phyloP scores from a whole-genome alignment of 2,113 vertebrate species.

The Siphamia tubifer region DNA sequence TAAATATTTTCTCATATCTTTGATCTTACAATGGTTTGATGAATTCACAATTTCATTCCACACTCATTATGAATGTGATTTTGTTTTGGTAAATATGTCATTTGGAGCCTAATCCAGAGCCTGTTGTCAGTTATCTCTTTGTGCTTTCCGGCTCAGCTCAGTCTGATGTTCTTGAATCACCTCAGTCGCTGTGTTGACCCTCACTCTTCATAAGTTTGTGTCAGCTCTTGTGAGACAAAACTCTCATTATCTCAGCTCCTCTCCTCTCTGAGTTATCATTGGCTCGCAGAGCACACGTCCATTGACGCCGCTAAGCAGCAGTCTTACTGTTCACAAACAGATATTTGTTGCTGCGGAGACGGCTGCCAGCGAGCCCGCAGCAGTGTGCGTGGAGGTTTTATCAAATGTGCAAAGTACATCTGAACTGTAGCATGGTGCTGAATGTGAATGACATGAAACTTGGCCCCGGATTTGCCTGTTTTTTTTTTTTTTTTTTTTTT shows the following conservation, averaged over 20 bases:
- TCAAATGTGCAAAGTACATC: slow-evolving; percentile 44
- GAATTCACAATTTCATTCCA: too few species aligned
- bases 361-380: slow-evolving; percentile 36
- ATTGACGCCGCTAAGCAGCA: slow-evolving; percentile 60
- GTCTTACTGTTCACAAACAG: slow-evolving; percentile 62
- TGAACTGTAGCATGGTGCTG: slow-evolving; percentile 37
- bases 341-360: slow-evolving; percentile 67
- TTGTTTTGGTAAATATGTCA: background rate
- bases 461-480: slow-evolving; percentile 21
- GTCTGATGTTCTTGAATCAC: slow-evolving; percentile 20
- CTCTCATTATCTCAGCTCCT: slow-evolving; percentile 52
- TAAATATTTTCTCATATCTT: too few species aligned
- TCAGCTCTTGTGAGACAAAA: slow-evolving; percentile 56
- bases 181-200: slow-evolving; percentile 42
- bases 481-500: too few species aligned
- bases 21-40: too few species aligned
- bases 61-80: too few species aligned
- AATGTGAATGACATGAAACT: slow-evolving; percentile 47
- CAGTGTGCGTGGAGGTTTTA: slow-evolving; percentile 52
- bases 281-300: slow-evolving; percentile 68
- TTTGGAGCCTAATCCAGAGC: background rate
- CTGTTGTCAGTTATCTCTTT: background rate
- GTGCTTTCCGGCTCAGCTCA: background rate
- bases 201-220: slow-evolving; percentile 50
- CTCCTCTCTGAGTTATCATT: slow-evolving; percentile 65